These are phyloP conservation scores for Reinhardtius hippoglossoides DNA, from an alignment of 2,113 vertebrate genomes.

Conservation along the genomic window DNA sequence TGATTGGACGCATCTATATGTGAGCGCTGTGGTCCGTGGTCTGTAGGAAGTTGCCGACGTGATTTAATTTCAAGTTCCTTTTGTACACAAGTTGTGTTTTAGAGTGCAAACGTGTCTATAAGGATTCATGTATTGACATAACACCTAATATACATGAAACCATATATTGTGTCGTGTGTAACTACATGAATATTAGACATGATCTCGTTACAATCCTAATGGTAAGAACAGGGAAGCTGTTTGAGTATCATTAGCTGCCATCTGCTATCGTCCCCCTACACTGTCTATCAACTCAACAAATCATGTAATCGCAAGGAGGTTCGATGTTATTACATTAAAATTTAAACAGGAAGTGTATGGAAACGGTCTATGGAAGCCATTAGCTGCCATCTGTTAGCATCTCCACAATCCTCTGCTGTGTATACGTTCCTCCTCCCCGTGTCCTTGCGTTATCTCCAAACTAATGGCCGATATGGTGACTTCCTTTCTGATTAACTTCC, in stretches of 20 bases:
- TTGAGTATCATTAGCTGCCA: conserved; percentile 67
- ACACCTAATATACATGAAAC: neutral
- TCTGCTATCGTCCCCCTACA: conserved; percentile 46
- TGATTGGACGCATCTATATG: conserved; percentile 54
- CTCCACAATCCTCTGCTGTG: conserved; percentile 19
- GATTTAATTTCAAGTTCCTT: neutral
- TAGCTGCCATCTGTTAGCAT: conserved; percentile 71
- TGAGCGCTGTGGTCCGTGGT: neutral
- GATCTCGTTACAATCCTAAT: conserved; percentile 40
- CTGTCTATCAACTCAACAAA: conserved; percentile 58
- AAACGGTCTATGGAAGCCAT: conserved; percentile 47
- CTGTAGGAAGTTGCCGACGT: conserved; percentile 14
- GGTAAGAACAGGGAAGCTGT: conserved; percentile 40
- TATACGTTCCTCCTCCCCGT: conserved; percentile 11
- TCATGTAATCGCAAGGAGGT: conserved; percentile 72
- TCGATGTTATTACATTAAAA: conserved; percentile 65
- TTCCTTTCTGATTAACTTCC: conserved; percentile 50
- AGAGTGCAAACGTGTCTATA: neutral
- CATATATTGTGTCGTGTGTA: neutral
- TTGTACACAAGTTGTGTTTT: too few relatives aligned
- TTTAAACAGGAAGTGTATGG: conserved; percentile 65
- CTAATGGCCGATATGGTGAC: conserved; percentile 17
- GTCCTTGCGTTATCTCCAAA: conserved; percentile 31
- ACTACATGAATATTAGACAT: conserved; percentile 11
- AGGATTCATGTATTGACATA: too few relatives aligned